Base-by-base conservation (phyloP, 2,797 vertebrate species). In the Kryptopterus vitreolus region DNA sequence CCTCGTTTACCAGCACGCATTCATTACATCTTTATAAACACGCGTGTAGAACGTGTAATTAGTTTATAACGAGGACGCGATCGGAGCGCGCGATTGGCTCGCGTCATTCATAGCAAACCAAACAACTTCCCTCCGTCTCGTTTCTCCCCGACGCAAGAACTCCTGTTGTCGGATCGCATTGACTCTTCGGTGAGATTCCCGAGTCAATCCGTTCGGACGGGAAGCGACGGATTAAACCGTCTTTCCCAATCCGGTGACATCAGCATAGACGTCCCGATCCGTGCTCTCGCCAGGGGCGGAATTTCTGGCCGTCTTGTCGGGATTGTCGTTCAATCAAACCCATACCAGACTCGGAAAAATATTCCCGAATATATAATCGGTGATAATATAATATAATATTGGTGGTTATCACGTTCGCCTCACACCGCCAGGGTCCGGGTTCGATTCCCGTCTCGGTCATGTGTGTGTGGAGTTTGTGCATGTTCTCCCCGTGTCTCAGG, bases 201-300 rank as follows among this genome's bases (percentile, higher is more conserved):
- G 22, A 26, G 35, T 58, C 13, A 0, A 20, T 57, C 33, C 4
- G 22, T 1, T 0, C 6, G 15, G 15, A 4, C 75, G 65, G 59
- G 61, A 77, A 65, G 29, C 13, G 8, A 59, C 38, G 38, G 53
- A 59, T 58, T 48, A 69, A 61, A 66, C 43, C 73, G 62, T 76
- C 33, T 63, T 61, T 81, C 73, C 55, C 46, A 52, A 75, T 59
- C 29, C 73, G 3, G 65, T 59, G 73, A 59, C 55, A 29, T 76
- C 63, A 63, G 18, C 9, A 24, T 46, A 55, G 35, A 59, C 3
- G 35, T 77, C 35, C 74, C 46, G 59, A 62, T 61, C 62, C 12
- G 20, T 72, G 48, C 66, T 77, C n/a, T 71, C 57, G 72, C 18
- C 6, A 43, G 65, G 72, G 80, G 80, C 72, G 80, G 57, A 62